These are phyloP conservation scores for Drosophila macrospina DNA, from an alignment of 2,888 invertebrate genomes.

Conservation along the genomic window DNA sequence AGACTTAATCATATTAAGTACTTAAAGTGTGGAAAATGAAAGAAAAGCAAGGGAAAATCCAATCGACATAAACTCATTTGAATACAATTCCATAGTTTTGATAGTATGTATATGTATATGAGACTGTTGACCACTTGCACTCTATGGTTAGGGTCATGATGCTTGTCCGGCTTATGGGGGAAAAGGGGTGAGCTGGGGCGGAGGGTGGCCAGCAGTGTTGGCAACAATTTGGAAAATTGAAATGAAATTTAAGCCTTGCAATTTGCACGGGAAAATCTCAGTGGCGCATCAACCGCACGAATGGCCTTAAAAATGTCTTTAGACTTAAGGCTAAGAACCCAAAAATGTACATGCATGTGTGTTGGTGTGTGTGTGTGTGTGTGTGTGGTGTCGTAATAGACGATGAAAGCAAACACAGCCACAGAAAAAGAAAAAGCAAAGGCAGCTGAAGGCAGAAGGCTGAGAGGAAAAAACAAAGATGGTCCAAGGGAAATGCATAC, in stretches of 20 bases:
- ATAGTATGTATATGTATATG: neutral
- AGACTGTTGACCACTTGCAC: constrained; percentile 53
- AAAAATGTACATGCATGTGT: constrained; percentile 13
- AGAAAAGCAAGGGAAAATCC: neutral
- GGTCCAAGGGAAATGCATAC: constrained; percentile 47
- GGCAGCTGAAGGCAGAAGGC: constrained; percentile 10
- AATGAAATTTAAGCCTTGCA: constrained; percentile 76
- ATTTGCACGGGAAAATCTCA: constrained; percentile 72
- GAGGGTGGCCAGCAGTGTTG: neutral
- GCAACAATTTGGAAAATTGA: constrained; percentile 70
- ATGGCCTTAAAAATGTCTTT: constrained; percentile 73
- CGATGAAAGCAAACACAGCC: constrained; percentile 72
- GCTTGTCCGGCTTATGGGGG: constrained; percentile 15
- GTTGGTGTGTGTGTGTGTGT: constrained; percentile 6
- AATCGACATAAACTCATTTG: constrained; percentile 14
- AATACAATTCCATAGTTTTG: constrained; percentile 9
- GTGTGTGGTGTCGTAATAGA: constrained; percentile 72
- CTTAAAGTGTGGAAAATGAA: neutral
- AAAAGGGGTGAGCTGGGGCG: too few relatives aligned
- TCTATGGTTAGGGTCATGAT: constrained; percentile 40
- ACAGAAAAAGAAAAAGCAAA: constrained; percentile 34
- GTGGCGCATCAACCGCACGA: constrained; percentile 62
- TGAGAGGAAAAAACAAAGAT: constrained; percentile 52
- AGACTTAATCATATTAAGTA: constrained; percentile 2
- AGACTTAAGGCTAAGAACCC: constrained; percentile 55